These are phyloP conservation scores for Hippocampus guttulatus DNA, from an alignment of 2,113 vertebrate species.

Conservation along the genomic window DNA sequence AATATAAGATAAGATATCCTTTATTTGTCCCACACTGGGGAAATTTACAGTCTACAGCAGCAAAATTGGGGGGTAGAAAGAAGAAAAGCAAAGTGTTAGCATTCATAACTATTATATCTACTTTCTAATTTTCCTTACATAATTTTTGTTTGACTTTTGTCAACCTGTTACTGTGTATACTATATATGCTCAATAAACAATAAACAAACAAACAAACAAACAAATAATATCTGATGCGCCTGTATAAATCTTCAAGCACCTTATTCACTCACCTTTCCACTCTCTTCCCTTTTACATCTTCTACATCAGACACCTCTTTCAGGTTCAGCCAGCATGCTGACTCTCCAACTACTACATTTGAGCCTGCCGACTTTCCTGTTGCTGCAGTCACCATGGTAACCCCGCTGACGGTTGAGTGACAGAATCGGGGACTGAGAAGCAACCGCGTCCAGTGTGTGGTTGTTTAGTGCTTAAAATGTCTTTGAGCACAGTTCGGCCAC, in stretches of 20 bases:
- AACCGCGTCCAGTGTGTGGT: constrained; percentile 7
- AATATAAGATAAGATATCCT: too few relatives aligned
- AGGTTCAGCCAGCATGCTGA: constrained; percentile 20
- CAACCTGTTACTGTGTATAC: too few relatives aligned
- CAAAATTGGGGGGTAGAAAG: too few relatives aligned
- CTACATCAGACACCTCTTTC: constrained; percentile 45
- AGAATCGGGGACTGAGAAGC: constrained; percentile 21
- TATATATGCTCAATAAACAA: too few relatives aligned
- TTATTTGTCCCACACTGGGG: too few relatives aligned
- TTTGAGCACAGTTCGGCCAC: constrained; percentile 15
- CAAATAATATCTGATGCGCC: not conserved
- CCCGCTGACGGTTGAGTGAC: constrained; percentile 33
- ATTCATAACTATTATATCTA: too few relatives aligned
- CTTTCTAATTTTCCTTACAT: too few relatives aligned
- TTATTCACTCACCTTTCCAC: not conserved
- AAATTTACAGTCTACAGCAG: too few relatives aligned
- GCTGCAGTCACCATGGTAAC: constrained; percentile 45
- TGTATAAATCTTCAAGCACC: not conserved
- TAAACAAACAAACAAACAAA: too few relatives aligned
- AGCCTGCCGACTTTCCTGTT: constrained; percentile 37
- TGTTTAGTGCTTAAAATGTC: constrained; percentile 13
- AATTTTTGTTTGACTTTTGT: too few relatives aligned
- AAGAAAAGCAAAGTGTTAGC: too few relatives aligned
- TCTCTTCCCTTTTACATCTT: not conserved
- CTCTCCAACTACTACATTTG: constrained; percentile 17